These are phyloP conservation scores for Ferdinandea cuprea DNA, from an alignment of 2,888 invertebrate genomes.

Conservation along the genomic window DNA sequence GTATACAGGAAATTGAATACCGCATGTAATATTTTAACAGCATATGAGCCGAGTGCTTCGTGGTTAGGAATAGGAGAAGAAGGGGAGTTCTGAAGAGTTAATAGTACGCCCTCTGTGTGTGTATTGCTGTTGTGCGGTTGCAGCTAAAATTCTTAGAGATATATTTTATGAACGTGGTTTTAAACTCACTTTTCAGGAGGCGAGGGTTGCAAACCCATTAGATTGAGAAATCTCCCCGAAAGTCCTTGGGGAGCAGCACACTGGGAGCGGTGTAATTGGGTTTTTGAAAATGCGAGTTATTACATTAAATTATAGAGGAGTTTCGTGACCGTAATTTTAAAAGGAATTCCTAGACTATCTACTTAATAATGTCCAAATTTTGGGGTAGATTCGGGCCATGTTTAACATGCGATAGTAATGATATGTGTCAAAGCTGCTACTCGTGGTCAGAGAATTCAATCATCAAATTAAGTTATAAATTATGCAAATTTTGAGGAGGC, in stretches of 20 bases:
- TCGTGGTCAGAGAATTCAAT: no score
- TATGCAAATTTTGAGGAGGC: no score
- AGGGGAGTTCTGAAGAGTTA: conserved; percentile 11
- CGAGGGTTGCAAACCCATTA: conserved; percentile 8
- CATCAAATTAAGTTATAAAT: no score
- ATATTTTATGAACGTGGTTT: conserved; percentile 42
- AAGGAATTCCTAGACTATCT: background rate
- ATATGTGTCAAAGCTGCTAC: background rate
- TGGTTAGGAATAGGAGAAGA: no score
- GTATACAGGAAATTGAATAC: conserved; percentile 72
- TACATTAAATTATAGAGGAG: conserved; percentile 57
- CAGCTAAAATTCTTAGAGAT: conserved; percentile 45
- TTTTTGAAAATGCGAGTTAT: conserved; percentile 66
- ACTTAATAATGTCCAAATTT: conserved; percentile 11
- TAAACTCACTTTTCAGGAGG: conserved; percentile 23
- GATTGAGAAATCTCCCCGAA: conserved; percentile 28
- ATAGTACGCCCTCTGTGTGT: conserved; percentile 6
- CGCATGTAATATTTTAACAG: conserved; percentile 66
- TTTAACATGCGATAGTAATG: conserved; percentile 13
- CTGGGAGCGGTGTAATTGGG: conserved; percentile 58
- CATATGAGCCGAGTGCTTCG: conserved; percentile 5
- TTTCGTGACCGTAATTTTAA: conserved; percentile 56
- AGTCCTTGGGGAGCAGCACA: conserved; percentile 18
- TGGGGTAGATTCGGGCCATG: background rate
- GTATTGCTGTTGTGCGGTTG: conserved; percentile 67